Evolutionary conservation across 2,113 vertebrate species (phyloP).

Genomic region (Patagioenas fasciata): DNA sequence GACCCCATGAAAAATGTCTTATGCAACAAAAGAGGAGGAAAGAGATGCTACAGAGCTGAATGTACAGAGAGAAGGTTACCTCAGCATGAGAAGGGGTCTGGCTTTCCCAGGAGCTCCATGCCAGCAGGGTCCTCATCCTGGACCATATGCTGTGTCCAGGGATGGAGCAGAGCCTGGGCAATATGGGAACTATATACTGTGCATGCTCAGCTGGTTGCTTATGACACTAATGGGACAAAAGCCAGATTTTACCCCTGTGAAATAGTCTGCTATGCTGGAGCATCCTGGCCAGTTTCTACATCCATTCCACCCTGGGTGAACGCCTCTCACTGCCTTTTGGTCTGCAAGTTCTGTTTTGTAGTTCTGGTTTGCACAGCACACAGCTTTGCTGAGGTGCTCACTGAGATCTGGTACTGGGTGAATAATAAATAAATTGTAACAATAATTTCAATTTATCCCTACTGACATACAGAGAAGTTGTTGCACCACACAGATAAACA

Average conservation of each 20-base stretch:
- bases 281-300: neutral
- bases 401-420: neutral
- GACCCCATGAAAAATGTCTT: neutral
- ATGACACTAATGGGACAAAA: neutral
- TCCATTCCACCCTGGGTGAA: neutral
- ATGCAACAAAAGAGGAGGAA: neutral
- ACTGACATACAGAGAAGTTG: neutral
- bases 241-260: neutral
- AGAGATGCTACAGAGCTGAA: neutral
- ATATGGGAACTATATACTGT: neutral
- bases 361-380: neutral
- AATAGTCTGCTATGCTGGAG: neutral
- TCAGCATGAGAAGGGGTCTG: fast-evolving
- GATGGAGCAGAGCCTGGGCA: neutral
- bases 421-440: neutral
- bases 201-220: fast-evolving
- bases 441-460: neutral
- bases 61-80: fast-evolving
- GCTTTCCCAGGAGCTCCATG: neutral
- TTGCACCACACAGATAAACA: neutral
- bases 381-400: neutral
- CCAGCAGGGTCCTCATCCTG: neutral
- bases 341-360: neutral
- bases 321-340: neutral
- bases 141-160: neutral